Conservation (phyloP, 2,113 vertebrate species). For the Nanorana parkeri region DNA sequence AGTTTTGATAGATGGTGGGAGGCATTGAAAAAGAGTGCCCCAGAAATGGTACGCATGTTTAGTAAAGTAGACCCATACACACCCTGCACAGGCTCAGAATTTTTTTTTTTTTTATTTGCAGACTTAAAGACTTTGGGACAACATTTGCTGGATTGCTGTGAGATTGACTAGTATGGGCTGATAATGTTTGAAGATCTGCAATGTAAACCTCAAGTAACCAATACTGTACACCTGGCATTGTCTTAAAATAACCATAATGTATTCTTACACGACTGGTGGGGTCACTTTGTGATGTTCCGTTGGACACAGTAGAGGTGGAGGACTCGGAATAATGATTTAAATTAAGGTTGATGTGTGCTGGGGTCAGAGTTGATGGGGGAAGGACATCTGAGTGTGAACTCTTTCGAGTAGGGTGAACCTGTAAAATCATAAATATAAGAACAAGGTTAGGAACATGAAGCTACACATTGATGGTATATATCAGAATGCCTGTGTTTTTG, state of each 20-base stretch:
- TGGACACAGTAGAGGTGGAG: constrained; percentile 68
- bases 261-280: constrained; percentile 43
- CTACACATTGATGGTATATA: not conserved
- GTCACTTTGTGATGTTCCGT: constrained; percentile 68
- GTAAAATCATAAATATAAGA: not conserved
- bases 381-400: constrained; percentile 64
- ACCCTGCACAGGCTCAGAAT: too few species aligned
- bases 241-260: not conserved
- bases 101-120: too few species aligned
- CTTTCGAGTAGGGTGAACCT: constrained; percentile 64
- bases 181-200: too few species aligned
- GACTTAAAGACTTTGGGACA: too few species aligned
- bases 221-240: too few species aligned
- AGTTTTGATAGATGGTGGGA: too few species aligned
- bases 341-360: constrained; percentile 73
- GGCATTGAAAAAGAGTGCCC: too few species aligned
- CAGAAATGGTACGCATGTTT: too few species aligned
- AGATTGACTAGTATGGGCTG: too few species aligned
- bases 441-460: not conserved
- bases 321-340: constrained; percentile 68
- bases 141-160: too few species aligned
- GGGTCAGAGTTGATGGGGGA: constrained; percentile 67
- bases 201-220: too few species aligned
- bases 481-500: not conserved
- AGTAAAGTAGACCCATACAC: too few species aligned